Evolutionary conservation across 2,888 invertebrate genomes (phyloP), one percentile per base, ranked within the genome.

Genomic region (Euplagia quadripunctaria): DNA sequence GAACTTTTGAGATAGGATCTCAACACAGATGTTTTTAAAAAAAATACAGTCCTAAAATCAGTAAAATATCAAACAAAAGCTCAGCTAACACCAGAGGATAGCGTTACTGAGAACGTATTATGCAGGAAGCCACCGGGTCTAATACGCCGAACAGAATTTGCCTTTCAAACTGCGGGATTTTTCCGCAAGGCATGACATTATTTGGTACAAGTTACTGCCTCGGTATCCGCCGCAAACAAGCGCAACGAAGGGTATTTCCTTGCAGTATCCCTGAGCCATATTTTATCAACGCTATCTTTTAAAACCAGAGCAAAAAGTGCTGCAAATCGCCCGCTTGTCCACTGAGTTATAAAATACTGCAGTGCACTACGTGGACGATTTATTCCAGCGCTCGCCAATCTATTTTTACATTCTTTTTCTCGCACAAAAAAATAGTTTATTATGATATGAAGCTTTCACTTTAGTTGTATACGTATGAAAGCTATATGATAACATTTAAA

Each of bases 101-200:
- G 81, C 79, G 68, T 71, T 72, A 68, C 78, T 55, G 51, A 61
- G 63, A 70, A 81, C 82, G 82, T 83, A 88, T 89, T 89, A 91
- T 89, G 86, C 88, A 86, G 79, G 78, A 79, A 74, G 81, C 82
- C 75, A 70, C 81, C 75, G 72, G 78, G 84, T 86, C 84, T 83
- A 83, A 86, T 82, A 84, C 79, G 70, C 69, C 69, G 86, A 88
- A 89, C 87, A 88, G 87, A 90, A 92, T 93, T 91, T 90, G 91
- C 90, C 87, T 92, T 92, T 89, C 87, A 88, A 86, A 85, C 77
- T 73, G 71, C 79, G 81, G 86, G 89, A 91, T 91, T 91, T 85
- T 91, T 88, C 87, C 87, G 82, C 86, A 79, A 86, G 86, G 77
- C 82, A 82, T 73, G 82, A 82, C 87, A 89, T 88, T 89, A 92